Evolutionary conservation across 2,797 vertebrate genomes (phyloP).

Genomic region (Chromis chromis): DNA sequence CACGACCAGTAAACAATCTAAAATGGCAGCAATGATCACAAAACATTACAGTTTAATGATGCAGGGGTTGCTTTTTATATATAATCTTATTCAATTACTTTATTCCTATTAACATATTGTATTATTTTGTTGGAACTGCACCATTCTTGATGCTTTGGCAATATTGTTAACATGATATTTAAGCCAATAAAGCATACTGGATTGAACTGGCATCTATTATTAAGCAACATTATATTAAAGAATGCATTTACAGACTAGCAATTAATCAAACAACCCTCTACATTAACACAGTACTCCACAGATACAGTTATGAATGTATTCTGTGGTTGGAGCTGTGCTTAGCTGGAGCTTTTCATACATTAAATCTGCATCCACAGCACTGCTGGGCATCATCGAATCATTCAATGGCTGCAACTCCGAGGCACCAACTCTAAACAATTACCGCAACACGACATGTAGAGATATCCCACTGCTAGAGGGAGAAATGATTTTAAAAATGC

Average conservation of each 20-base stretch:
- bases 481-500: slow-evolving; percentile 47
- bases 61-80: too few species aligned
- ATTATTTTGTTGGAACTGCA: too few species aligned
- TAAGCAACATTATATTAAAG: background rate
- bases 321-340: slow-evolving; percentile 9
- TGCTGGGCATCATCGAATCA: slow-evolving; percentile 27
- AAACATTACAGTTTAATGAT: background rate
- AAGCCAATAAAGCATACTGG: too few species aligned
- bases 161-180: too few species aligned
- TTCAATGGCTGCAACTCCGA: slow-evolving; percentile 37
- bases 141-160: too few species aligned
- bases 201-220: slow-evolving; percentile 3
- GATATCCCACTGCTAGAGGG: slow-evolving; percentile 29
- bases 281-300: slow-evolving; percentile 9
- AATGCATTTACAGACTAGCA: too few species aligned
- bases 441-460: slow-evolving; percentile 34
- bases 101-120: too few species aligned
- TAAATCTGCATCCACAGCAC: slow-evolving; percentile 23
- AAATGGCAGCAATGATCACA: background rate
- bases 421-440: slow-evolving; percentile 46
- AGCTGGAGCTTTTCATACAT: slow-evolving; percentile 15
- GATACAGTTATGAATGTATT: background rate
- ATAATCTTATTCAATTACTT: too few species aligned
- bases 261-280: slow-evolving; percentile 18
- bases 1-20: background rate